These are phyloP conservation scores for Drosophila paracracens DNA, from an alignment of 2,888 invertebrate genomes.

Conservation along the genomic window DNA sequence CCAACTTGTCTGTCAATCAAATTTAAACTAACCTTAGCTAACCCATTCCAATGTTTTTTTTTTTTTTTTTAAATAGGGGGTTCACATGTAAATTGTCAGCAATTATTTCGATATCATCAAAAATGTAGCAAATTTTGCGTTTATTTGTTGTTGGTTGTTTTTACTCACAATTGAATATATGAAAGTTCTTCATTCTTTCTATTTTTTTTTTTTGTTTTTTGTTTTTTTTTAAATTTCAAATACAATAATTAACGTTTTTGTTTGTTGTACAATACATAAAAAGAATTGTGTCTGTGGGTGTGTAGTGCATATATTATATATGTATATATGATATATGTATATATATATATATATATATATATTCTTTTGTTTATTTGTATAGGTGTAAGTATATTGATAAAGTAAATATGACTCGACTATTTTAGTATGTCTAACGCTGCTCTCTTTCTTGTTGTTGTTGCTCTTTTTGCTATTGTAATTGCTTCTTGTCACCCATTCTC, in stretches of 20 bases:
- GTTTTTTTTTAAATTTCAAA: conserved; percentile 35
- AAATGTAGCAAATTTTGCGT: conserved; percentile 65
- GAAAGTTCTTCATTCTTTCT: background rate
- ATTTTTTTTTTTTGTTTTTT: background rate
- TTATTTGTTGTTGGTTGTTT: conserved; percentile 44
- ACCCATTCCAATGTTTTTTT: background rate
- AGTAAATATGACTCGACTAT: conserved; percentile 54
- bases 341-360: conserved; percentile 24
- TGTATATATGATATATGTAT: conserved; percentile 8
- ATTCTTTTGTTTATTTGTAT: background rate
- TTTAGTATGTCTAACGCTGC: conserved; percentile 25
- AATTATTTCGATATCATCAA: conserved; percentile 55
- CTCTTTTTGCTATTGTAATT: background rate
- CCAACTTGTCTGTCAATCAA: background rate
- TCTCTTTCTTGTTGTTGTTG: conserved; percentile 1
- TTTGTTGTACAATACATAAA: conserved; percentile 60
- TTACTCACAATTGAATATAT: conserved; percentile 32
- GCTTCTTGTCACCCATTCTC: background rate
- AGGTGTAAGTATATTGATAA: conserved; percentile 46
- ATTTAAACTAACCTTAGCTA: background rate
- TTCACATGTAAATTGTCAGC: background rate
- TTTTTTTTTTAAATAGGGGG: background rate
- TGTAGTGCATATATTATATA: conserved; percentile 17
- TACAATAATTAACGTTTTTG: conserved; percentile 51
- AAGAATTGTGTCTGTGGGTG: conserved; percentile 33